Conservation (phyloP, 1,140 invertebrate genomes). For the Heterodera carotae region DNA sequence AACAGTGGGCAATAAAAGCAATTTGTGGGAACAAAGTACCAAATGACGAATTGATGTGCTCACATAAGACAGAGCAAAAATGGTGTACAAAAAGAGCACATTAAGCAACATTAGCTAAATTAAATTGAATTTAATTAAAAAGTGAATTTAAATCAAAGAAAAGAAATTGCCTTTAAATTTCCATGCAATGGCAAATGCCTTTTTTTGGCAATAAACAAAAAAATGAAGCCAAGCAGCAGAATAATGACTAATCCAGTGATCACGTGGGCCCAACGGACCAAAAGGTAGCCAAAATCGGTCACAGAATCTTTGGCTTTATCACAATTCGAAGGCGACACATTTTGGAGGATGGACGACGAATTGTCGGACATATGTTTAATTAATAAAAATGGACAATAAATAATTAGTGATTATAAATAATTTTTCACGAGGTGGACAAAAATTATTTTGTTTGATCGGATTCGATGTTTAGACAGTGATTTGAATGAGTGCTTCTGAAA, state of each 20-base stretch:
- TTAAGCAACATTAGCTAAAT: slow-evolving; percentile 1
- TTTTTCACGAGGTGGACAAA: no score
- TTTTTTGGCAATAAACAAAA: not conserved
- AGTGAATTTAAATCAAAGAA: not conserved
- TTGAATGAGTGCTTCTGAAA: no score
- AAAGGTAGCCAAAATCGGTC: not conserved
- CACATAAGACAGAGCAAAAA: slow-evolving; percentile 19
- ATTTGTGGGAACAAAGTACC: not conserved
- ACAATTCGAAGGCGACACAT: not conserved
- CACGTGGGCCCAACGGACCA: not conserved
- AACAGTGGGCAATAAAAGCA: not conserved
- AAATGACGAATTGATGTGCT: slow-evolving; percentile 13
- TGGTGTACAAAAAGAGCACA: slow-evolving; percentile 13
- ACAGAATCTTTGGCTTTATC: not conserved
- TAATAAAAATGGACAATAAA: not conserved
- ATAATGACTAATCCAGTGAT: not conserved
- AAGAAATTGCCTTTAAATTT: not conserved
- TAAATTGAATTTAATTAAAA: not conserved
- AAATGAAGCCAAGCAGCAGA: not conserved
- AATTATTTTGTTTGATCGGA: no score
- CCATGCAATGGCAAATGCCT: not conserved
- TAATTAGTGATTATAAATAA: not conserved
- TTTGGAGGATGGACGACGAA: not conserved
- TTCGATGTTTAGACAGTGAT: no score
- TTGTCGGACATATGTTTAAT: not conserved